Percentiles rank a stretch among this genome's conserved stretches.
Conservation (phyloP, 2,113 vertebrate genomes). For the Lagopus muta region DNA sequence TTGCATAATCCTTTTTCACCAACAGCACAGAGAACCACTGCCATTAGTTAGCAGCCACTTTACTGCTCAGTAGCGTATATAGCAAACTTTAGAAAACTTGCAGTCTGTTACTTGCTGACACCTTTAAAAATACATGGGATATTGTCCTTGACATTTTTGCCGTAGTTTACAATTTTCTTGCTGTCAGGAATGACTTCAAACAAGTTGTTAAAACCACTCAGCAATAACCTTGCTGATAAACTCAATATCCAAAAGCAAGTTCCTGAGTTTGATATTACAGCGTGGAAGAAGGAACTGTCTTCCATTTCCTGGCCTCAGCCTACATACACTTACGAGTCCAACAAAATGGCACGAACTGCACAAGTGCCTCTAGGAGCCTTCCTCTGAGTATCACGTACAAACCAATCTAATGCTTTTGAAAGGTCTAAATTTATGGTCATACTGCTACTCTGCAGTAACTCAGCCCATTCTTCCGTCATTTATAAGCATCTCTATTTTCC, state of each 20-base stretch:
- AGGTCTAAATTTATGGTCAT: neutral
- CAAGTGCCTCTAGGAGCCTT: neutral
- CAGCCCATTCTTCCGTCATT: neutral
- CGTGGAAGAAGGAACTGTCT: neutral
- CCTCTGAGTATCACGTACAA: neutral
- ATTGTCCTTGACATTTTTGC: constrained; percentile 34
- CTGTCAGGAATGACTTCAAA: constrained; percentile 23
- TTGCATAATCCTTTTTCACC: constrained; percentile 45
- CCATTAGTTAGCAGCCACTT: neutral
- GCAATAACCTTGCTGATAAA: constrained; percentile 36
- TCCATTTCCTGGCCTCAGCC: neutral
- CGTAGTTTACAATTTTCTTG: constrained; percentile 1
- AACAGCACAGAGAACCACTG: neutral
- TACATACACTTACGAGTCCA: neutral
- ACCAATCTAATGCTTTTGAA: neutral
- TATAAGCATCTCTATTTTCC: neutral
- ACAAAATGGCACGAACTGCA: neutral
- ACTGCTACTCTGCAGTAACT: neutral
- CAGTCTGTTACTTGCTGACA: constrained; percentile 44
- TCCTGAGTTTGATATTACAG: neutral
- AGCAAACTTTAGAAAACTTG: neutral
- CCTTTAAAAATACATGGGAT: constrained; percentile 15
- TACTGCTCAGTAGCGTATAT: neutral
- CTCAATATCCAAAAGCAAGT: neutral
- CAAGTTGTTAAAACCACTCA: constrained; percentile 17